Conservation (phyloP, 2,113 vertebrate genomes). For the Dascyllus trimaculatus region DNA sequence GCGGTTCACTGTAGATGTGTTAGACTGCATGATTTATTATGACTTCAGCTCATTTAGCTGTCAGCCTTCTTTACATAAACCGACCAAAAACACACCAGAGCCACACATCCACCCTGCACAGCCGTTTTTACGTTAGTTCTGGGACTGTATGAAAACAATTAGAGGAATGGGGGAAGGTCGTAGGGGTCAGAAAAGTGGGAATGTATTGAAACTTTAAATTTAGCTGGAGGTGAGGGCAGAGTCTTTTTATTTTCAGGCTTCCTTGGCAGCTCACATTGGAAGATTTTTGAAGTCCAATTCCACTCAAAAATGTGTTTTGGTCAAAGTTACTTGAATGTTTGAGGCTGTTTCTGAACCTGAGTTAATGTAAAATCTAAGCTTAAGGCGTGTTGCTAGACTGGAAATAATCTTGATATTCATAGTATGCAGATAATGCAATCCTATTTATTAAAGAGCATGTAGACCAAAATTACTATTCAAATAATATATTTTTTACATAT, state of each 20-base stretch:
- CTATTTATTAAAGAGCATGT: no score
- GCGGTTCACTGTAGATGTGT: background rate
- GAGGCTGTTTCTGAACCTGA: background rate
- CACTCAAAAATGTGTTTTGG: background rate
- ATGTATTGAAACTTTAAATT: background rate
- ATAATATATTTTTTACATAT: background rate
- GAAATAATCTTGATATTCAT: background rate
- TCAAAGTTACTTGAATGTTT: background rate
- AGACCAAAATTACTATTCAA: no score
- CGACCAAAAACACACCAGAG: background rate
- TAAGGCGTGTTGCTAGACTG: background rate
- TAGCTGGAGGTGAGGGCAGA: background rate
- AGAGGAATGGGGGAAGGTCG: background rate
- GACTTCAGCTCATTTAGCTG: background rate
- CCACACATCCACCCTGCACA: background rate
- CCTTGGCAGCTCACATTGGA: background rate
- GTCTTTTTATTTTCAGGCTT: background rate
- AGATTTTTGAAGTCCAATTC: background rate
- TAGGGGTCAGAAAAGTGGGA: background rate
- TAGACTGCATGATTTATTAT: slow-evolving; percentile 1
- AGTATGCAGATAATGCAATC: background rate
- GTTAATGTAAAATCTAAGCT: no score
- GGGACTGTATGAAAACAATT: background rate
- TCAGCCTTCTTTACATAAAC: background rate
- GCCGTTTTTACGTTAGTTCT: background rate